Base-by-base conservation (phyloP, 2,888 invertebrate genomes). In the Xylota sylvarum region DNA sequence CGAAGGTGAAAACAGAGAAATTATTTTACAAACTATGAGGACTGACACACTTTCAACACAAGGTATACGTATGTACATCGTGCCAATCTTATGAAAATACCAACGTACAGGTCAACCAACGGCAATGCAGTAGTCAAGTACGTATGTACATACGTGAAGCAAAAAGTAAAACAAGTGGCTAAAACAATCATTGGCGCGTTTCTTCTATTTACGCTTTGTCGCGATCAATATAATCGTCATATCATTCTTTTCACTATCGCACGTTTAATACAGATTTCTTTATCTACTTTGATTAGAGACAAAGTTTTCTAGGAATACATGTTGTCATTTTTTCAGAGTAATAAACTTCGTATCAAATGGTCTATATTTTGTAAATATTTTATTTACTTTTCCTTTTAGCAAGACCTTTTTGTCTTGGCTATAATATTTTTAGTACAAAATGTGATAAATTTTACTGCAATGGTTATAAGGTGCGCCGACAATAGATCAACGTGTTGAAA, bases 201-300 rank as follows among this genome's bases (percentile, higher is more conserved):
- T 37, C 67, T 10, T 37, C 10, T 37, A 4, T 2, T 27, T 37
- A 52, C 27, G 35, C 23, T 40, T 52, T 10, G 37, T 7, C 37
- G 50, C 17, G 17, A 72, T 40, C 43, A 76, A 69, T 76, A 56
- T 62, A 52, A 69, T 50, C 30, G 17, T 56, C n/a, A 55, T 55
- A 76, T 69, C 48, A 48, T 9, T 70, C n/a, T 62, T 37, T 17
- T 23, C 14, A 23, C 19, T 40, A 69, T 55, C 70, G 55, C 6
- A 6, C n/a, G 40, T 40, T 52, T 73, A 52, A 43, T 12, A 32
- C 50, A 17, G 19, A 32, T 14, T 82, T 40, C 76, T 43, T 82
- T 77, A 82, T 82, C 82, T 77, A 32, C 12, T 64, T 35, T 23
- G 70, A 77, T 76, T 46, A 67, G 69, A 67, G 14, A 52, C 56